These are phyloP conservation scores for Lampris incognitus DNA, from an alignment of 2,113 vertebrate genomes.

Conservation along the genomic window DNA sequence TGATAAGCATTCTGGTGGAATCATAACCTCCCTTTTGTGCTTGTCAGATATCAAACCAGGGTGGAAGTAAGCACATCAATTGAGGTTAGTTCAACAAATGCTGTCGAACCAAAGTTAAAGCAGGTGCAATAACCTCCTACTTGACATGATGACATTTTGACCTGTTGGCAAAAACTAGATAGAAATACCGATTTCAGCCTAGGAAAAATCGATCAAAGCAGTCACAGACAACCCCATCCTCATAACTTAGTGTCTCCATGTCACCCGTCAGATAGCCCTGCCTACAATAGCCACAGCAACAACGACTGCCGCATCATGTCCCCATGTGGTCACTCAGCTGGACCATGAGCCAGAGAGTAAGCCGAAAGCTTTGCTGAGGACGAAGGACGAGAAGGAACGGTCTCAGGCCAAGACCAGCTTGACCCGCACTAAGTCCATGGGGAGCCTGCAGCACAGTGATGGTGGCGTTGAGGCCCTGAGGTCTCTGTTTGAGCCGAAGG, in stretches of 20 bases:
- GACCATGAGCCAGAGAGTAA: slow-evolving; percentile 10
- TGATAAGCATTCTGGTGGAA: neutral
- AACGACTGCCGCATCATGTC: neutral
- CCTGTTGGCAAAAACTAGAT: neutral
- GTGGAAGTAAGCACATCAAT: slow-evolving; percentile 45
- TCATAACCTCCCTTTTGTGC: neutral
- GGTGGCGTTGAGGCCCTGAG: slow-evolving; percentile 62
- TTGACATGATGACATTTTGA: neutral
- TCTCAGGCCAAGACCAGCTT: slow-evolving; percentile 12
- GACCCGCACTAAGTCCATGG: slow-evolving; percentile 70
- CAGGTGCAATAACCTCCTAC: slow-evolving; percentile 33
- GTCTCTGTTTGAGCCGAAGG: slow-evolving; percentile 74
- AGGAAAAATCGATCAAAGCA: neutral
- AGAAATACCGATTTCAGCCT: neutral
- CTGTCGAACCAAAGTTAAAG: slow-evolving; percentile 47
- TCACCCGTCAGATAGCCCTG: slow-evolving; percentile 31
- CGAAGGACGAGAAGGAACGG: slow-evolving; percentile 28
- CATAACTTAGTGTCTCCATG: neutral
- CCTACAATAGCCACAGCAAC: neutral
- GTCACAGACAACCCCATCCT: neutral
- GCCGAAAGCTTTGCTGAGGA: slow-evolving; percentile 40
- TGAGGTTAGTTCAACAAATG: slow-evolving; percentile 24
- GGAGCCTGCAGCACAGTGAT: slow-evolving; percentile 44
- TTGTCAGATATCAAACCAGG: slow-evolving; percentile 84
- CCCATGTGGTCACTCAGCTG: neutral